Base-by-base conservation (phyloP, 2,797 vertebrate species). In the Sylvia borin region DNA sequence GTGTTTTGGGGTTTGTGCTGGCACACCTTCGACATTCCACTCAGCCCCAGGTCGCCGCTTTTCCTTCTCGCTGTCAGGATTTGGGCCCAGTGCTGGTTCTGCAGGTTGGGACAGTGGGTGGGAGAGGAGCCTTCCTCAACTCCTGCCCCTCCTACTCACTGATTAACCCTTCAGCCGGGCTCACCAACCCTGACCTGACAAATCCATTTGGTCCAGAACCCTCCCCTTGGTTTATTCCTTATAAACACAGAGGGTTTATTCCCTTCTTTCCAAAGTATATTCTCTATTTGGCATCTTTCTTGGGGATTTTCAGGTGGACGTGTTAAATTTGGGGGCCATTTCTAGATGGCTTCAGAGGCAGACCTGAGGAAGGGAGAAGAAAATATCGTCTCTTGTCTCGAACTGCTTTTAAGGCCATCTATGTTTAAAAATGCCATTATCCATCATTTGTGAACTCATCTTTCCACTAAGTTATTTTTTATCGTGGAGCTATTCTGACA, bases 61-160 rank as follows among this genome's bases (percentile, higher is more conserved):
- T 71, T 31, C 36, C 75, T 78, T 40, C 31, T 57, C 14, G 21
- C 60, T 57, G 18, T 51, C 47, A 16, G 57, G 29, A 64, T 77
- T 55, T 42, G 51, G 58, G 85, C 77, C 25, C 62, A 13, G 25
- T 88, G 90, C 91, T 91, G 82, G 85, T 95, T 91, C 88, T 91
- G 79, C 92, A 93, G 87, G 94, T 91, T 74, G 66, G 74, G 50
- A 48, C 72, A 71, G 75, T 26, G 67, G 79, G 16, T 60, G 85
- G 51, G 45, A 88, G 57, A 71, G 75, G 55, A 79, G 38, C 72
- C 57, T 93, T 72, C 70, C 80, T 32, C 36, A 90, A 50, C 65
- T 77, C 34, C 32, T 34, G 16, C 31, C 15, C 57, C 79, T 92
- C 88, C 85, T 36, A 10, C 54, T 58, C 62, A 4, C 2, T 34